phyloP scores from a whole-genome alignment of 1,140 invertebrate genomes.

The Periplaneta americana region DNA sequence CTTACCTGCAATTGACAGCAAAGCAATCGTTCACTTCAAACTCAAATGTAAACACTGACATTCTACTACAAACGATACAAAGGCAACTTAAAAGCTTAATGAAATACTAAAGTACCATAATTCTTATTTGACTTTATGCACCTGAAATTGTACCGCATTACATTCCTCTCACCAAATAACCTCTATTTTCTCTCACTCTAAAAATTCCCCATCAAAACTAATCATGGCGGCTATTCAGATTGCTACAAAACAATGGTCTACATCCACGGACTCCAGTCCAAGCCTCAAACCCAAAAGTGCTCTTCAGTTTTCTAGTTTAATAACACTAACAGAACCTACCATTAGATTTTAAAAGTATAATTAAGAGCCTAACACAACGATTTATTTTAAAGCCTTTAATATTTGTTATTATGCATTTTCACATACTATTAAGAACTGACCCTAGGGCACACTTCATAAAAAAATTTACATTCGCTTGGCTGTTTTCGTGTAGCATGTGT shows the following conservation, averaged over 20 bases:
- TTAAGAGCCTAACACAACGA: no score
- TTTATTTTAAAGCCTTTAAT: no score
- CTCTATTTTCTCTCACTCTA: neutral
- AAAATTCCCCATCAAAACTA: neutral
- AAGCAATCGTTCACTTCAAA: conserved; percentile 1
- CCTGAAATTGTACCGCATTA: neutral
- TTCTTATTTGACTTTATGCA: neutral
- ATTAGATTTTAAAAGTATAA: no score
- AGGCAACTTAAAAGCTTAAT: neutral
- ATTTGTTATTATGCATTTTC: no score
- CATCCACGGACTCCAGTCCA: conserved; percentile 6
- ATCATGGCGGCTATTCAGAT: conserved; percentile 13
- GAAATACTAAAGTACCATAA: neutral
- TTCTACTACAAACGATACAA: neutral
- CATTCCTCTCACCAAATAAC: neutral
- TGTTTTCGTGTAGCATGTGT: no score
- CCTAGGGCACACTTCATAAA: no score
- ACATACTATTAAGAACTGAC: no score
- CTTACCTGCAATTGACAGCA: conserved; percentile 13
- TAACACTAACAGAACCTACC: no score
- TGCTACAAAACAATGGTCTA: conserved; percentile 11
- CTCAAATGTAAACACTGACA: conserved; percentile 11
- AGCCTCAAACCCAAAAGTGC: neutral
- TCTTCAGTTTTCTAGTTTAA: neutral
- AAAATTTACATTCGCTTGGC: no score